Evolutionary conservation across 2,888 invertebrate genomes (phyloP).

Genomic region (Stenurella melanura): DNA sequence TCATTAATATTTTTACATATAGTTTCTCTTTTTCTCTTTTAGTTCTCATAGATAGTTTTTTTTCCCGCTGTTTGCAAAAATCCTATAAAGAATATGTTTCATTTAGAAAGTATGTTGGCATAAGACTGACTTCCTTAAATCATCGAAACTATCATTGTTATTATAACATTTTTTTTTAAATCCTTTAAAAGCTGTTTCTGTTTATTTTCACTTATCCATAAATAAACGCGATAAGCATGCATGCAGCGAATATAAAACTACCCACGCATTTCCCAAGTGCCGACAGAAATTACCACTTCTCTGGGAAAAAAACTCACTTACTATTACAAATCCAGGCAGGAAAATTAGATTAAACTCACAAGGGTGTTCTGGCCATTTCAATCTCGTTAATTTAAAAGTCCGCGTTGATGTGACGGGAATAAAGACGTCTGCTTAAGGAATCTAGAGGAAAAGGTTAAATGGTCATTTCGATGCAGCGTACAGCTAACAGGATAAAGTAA

Average conservation of each 20-base stretch:
- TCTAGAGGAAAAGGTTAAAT: background rate
- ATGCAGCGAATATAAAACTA: background rate
- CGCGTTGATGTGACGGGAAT: slow-evolving; percentile 23
- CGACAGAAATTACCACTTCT: background rate
- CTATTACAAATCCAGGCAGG: background rate
- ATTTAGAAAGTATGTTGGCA: too few relatives aligned
- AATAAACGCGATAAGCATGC: background rate
- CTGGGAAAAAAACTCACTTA: background rate
- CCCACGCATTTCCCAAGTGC: background rate
- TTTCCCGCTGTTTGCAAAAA: too few relatives aligned
- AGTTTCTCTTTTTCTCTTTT: too few relatives aligned
- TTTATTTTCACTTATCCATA: background rate
- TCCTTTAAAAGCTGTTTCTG: background rate
- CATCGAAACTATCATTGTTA: too few relatives aligned
- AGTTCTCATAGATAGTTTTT: too few relatives aligned
- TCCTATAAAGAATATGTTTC: too few relatives aligned
- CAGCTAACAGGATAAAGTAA: background rate
- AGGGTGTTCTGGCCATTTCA: slow-evolving; percentile 15
- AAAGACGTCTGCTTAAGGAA: background rate
- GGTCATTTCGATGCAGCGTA: background rate
- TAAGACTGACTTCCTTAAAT: too few relatives aligned
- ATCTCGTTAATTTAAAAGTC: slow-evolving; percentile 29
- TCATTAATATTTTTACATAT: too few relatives aligned
- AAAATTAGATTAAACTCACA: slow-evolving; percentile 3
- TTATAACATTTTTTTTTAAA: too few relatives aligned